Evolutionary conservation across 1,140 invertebrate genomes (phyloP), one percentile per base, ranked within the genome.

Genomic region (Rhagoletis zephyria): DNA sequence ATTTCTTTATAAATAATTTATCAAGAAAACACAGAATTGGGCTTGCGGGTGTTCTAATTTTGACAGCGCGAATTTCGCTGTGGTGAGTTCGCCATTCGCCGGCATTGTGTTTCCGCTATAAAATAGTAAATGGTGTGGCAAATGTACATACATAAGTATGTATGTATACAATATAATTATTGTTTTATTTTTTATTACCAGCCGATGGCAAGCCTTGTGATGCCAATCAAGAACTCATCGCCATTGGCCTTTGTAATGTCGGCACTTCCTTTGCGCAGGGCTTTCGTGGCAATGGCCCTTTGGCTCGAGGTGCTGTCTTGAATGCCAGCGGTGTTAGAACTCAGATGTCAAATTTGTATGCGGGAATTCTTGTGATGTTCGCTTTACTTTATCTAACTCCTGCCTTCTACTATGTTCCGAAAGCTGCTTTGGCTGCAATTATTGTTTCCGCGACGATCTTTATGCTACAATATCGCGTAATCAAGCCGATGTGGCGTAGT

Each of bases 311-410:
- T 89, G 98, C 98, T 85, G 97, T 99, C 1, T 97, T 97, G 90
- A 97, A 98, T 91, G 95, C 96, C 70, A 97, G 97, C 90, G 98
- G 98, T 7, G 97, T 98, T 0, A 95, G 96, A 89, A 98, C 97
- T 3, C 96, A 97, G 7, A 91, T 98, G 59, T 97, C 96, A 30
- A 97, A 97, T 14, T 90, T 98, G 16, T 93, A 93, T 85, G 91
- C 93, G 95, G 96, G 97, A 86, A 90, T 95, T 64, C 94, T 97
- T 65, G 96, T 97, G 5, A 92, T 97, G 59, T 92, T 97, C 74
- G 96, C 96, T 0, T 90, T 97, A 61, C 94, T 94, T 70, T 94
- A 97, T 89, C 93, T 97, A 9, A 97, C 97, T 0, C 96, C 96
- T 16, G 96, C 95, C 89, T 97, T 97, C 92, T 96, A 95, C 91